A percentile compares a stretch with the other conserved stretches of the same genome.
phyloP scores from a whole-genome alignment of 2,797 vertebrate genomes.

The Trematomus bernacchii region DNA sequence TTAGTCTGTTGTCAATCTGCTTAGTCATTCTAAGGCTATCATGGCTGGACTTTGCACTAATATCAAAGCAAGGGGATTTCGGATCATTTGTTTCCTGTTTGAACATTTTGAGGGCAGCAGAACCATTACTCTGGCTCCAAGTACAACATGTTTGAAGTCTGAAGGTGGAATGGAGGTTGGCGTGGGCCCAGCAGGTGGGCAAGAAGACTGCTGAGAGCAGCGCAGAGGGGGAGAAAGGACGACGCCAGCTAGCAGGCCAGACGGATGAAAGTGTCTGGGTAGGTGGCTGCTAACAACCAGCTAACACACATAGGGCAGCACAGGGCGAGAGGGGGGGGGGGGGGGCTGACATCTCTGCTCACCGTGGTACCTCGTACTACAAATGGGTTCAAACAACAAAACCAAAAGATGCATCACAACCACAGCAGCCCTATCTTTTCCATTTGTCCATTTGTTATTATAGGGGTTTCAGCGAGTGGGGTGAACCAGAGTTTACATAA shows the following conservation, averaged over 20 bases:
- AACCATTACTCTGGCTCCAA: slow-evolving; percentile 37
- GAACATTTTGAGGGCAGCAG: slow-evolving; percentile 40
- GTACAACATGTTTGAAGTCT: slow-evolving; percentile 70
- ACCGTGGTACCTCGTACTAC: not conserved
- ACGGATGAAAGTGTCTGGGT: slow-evolving; percentile 47
- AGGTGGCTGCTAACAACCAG: slow-evolving; percentile 26
- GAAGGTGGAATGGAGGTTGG: slow-evolving; percentile 52
- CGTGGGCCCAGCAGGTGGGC: slow-evolving; percentile 75
- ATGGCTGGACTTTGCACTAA: slow-evolving; percentile 22
- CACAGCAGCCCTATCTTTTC: slow-evolving; percentile 36
- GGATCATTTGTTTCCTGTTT: slow-evolving; percentile 56
- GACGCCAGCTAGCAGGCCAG: slow-evolving; percentile 55
- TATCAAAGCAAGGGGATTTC: slow-evolving; percentile 21
- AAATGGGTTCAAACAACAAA: slow-evolving; percentile 23
- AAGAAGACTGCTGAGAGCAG: slow-evolving; percentile 65
- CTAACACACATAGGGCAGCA: slow-evolving; percentile 11
- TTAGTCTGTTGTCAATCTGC: slow-evolving; percentile 2
- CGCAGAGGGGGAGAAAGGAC: slow-evolving; percentile 49
- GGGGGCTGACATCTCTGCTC: not conserved
- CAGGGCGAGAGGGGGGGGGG: not conserved
- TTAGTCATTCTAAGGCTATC: slow-evolving; percentile 28
- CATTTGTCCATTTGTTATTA: slow-evolving; percentile 62
- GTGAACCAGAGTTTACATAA: slow-evolving; percentile 50
- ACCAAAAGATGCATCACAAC: not conserved
- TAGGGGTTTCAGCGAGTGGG: slow-evolving; percentile 29